Base-by-base conservation (phyloP, 2,888 invertebrate species). In the Diplazon laetatorius region DNA sequence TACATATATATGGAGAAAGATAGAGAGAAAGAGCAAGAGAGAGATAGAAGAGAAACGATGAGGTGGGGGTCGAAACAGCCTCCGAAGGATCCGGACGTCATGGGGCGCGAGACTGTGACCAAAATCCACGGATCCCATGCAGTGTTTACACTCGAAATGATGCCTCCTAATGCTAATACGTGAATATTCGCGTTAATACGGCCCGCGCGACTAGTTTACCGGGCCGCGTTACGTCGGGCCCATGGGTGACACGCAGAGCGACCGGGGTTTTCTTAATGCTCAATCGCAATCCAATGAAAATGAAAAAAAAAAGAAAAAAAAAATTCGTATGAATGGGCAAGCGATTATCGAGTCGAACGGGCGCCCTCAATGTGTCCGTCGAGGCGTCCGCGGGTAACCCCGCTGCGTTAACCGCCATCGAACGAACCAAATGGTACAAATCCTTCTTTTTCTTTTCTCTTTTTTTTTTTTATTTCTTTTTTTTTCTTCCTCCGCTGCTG, bases 211-310 rank as follows among this genome's bases (percentile, higher is more conserved):
- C 60, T 63, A 42, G 57, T 52, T n/a, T 70, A 52, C 50, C 48
- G 63, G 52, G 9, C 25, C 25, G 39, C 39, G 44, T 8, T 35
- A 10, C 30, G 20, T 48, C 16, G 42, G n/a, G 30, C 35, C 52
- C 14, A 48, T 59, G 78, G 74, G 76, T 66, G 81, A 82, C 79
- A 70, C 79, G 77, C 42, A n/a, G n/a, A n/a, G n/a, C 48, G 83
- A 72, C 82, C n/a, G n/a, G 78, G 81, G 84, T 86, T 82, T 89
- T 86, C 87, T 90, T 90, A 90, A 90, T 90, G 90, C 90, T 90
- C 90, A 90, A 91, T 91, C 90, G 91, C 90, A 90, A 91, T 91
- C 91, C 91, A 91, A 91, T 91, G 91, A 91, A 90, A 91, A 90
- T 87, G n/a, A n/a, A n/a, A n/a, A n/a, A n/a, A n/a, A n/a, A n/a